Percentiles rank a stretch among this genome's conserved stretches.
phyloP scores from a whole-genome alignment of 2,888 invertebrate species.

The Spilarctia lutea region DNA sequence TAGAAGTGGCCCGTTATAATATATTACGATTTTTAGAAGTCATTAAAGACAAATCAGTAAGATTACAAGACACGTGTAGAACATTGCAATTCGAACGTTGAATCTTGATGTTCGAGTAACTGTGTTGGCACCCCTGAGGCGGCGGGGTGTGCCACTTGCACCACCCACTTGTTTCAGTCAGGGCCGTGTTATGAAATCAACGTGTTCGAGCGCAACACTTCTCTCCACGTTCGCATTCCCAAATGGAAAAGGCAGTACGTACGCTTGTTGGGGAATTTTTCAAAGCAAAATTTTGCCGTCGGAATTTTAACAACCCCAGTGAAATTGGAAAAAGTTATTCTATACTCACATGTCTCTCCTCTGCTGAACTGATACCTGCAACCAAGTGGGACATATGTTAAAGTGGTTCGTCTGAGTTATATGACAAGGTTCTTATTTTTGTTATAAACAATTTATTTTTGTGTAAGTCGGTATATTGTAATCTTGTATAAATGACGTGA shows the following conservation, averaged over 20 bases:
- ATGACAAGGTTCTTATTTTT: conserved; percentile 21
- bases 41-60: conserved; percentile 4
- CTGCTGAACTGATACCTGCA: conserved; percentile 85
- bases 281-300: conserved; percentile 75
- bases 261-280: conserved; percentile 74
- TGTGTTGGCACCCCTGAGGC: conserved; percentile 55
- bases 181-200: conserved; percentile 85
- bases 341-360: conserved; percentile 85
- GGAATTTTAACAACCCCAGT: conserved; percentile 73
- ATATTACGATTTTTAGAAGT: conserved; percentile 1
- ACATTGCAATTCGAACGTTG: conserved; percentile 19
- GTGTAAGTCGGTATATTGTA: neutral
- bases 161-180: conserved; percentile 84
- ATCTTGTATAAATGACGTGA: conserved; percentile 16
- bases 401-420: conserved; percentile 25
- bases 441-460: neutral
- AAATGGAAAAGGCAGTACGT: conserved; percentile 77
- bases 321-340: conserved; percentile 74
- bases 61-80: conserved; percentile 8
- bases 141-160: conserved; percentile 75
- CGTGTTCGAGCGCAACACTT: conserved; percentile 85
- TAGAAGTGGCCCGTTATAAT: conserved; percentile 16
- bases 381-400: conserved; percentile 55
- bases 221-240: conserved; percentile 75
- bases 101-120: conserved; percentile 20